Evolutionary conservation across 2,797 vertebrate genomes (phyloP), one percentile per base, ranked within the genome.

Genomic region (Lophius americanus): DNA sequence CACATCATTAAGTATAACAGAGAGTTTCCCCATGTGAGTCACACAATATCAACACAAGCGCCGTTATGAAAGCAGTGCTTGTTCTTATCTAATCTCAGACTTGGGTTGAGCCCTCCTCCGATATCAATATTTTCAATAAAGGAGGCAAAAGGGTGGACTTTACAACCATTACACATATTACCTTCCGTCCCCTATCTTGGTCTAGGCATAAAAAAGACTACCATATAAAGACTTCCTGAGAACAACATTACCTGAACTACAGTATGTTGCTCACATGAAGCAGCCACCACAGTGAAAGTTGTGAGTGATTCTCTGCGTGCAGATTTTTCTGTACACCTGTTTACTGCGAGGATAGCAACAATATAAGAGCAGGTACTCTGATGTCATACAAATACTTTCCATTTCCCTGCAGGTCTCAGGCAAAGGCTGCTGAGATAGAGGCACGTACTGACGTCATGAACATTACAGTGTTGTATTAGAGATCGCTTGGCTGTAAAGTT

Each of bases 371-470:
- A 39, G 14, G 9, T 51, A 38, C 23, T 68, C 73, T 67, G 23
- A 64, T 62, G 62, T 76, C 53, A 61, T 64, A n/a, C 42, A 12
- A 53, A 35, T 12, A 51, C 68, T 72, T 71, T 73, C 56, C 73
- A 64, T 56, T 9, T 37, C 60, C 44, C 49, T 11, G 10, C 62
- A 56, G n/a, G 35, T 79, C 72, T 58, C 12, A 6, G 23, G 62
- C 48, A 58, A 14, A 60, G 46, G 57, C 14, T 58, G 57, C 4
- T 73, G 42, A 52, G 51, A 41, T 63, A 6, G 13, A 43, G 68
- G 57, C 23, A 41, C 42, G 41, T 55, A 55, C 52, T 63, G 70
- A 67, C 68, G 59, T 78, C 62, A 64, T 2, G 57, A 4, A 49
- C 46, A 63, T 53, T 59, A 57, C 50, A 13, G 35, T 37, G 43